Base-by-base conservation (phyloP, 2,797 vertebrate genomes). In the Malacoctenus gilli region DNA sequence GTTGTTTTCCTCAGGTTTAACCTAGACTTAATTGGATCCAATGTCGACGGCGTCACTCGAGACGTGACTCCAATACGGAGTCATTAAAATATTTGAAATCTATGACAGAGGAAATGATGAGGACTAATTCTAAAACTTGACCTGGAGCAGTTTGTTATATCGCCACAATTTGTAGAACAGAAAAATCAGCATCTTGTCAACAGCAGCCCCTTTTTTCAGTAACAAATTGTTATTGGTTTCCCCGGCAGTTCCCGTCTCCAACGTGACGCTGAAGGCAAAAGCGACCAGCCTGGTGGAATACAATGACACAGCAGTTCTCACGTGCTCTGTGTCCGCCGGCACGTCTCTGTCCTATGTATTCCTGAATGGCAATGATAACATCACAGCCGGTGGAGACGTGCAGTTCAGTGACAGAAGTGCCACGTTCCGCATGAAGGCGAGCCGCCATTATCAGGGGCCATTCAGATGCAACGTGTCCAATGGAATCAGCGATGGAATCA, bases 391-490 rank as follows among this genome's bases (percentile, higher is more conserved):
- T 0, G 63, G 0, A 2, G 15, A 38, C 1, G 41, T 80, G 12
- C 52, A 75, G 23, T 8, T 90, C 31, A 81, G 68, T 20, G 41
- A 56, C 15, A 52, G 42, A 25, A 58, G 44, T 3, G 25, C 64
- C 47, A 73, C n/a, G n/a, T 19, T 34, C 84, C 92, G 18, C 8
- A 20, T 2, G 15, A n/a, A 3, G 0, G 77, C 92, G 61, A 87
- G 71, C 3, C 87, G 71, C 38, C 35, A 79, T 12, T 67, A 91
- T 2, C 2, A 28, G 25, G 91, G 89, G 1, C 69, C 69, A 0
- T 90, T 84, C 68, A 60, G 0, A 8, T 93, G 91, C 66, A 58
- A 53, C 1, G 90, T 85, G 71, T 74, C 41, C 16, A 93, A 93
- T 9, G 62, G 50, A 22, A 1, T 92, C 50, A 91, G 84, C 48